phyloP scores from a whole-genome alignment of 2,888 invertebrate genomes.

The Amiota minor region DNA sequence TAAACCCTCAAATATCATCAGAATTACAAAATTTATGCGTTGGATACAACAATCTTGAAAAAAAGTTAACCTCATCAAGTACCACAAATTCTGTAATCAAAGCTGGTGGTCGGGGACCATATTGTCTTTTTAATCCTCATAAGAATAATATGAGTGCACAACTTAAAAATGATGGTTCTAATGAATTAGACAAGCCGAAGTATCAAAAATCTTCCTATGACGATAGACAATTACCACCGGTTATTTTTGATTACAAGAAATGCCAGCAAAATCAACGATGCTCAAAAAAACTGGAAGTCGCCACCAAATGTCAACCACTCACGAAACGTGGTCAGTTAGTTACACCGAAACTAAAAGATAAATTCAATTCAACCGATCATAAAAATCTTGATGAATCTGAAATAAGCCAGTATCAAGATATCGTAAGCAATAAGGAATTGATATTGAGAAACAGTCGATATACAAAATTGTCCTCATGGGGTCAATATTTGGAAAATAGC shows the following conservation, averaged over 20 bases:
- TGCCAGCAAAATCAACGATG: slow-evolving; percentile 39
- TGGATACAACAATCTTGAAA: slow-evolving; percentile 21
- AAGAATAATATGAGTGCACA: slow-evolving; percentile 27
- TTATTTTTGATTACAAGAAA: slow-evolving; percentile 64
- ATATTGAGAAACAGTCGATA: slow-evolving; percentile 53
- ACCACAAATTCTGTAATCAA: slow-evolving; percentile 4
- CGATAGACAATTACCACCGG: slow-evolving; percentile 69
- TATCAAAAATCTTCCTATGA: slow-evolving; percentile 70
- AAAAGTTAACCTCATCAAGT: neutral
- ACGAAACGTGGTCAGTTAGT: slow-evolving; percentile 32
- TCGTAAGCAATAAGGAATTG: slow-evolving; percentile 50
- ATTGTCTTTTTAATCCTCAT: neutral
- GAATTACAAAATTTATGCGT: slow-evolving; percentile 26
- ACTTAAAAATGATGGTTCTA: slow-evolving; percentile 16
- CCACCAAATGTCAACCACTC: slow-evolving; percentile 26
- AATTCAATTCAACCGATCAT: slow-evolving; percentile 27
- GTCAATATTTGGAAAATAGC: slow-evolving; percentile 52
- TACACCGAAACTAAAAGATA: slow-evolving; percentile 32
- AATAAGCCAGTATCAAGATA: slow-evolving; percentile 48
- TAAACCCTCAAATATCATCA: slow-evolving; percentile 44
- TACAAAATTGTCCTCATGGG: slow-evolving; percentile 56
- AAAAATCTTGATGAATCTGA: slow-evolving; percentile 43
- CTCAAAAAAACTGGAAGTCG: slow-evolving; percentile 29
- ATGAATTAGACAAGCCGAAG: slow-evolving; percentile 50
- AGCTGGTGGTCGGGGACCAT: neutral